Evolutionary conservation across 2,113 vertebrate genomes (phyloP).

Genomic region (cattle (Bos taurus)): DNA sequence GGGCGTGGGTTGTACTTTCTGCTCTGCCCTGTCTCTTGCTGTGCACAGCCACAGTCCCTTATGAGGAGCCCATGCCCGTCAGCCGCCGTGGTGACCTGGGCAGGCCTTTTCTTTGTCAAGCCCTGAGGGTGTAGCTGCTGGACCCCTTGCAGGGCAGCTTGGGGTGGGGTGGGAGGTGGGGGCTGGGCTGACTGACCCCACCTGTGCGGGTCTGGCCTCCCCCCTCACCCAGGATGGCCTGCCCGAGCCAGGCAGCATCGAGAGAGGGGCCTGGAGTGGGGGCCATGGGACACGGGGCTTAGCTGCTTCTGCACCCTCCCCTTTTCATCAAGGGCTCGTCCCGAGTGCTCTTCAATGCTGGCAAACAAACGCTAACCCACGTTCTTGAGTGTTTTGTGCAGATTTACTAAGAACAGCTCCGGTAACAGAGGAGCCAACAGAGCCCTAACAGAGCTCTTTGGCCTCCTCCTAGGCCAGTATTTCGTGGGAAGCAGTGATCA

Average conservation of each 20-base stretch:
- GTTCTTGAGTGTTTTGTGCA: background rate
- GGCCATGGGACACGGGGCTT: background rate
- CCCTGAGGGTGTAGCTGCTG: background rate
- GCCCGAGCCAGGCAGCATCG: background rate
- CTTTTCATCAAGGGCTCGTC: background rate
- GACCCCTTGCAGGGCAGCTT: background rate
- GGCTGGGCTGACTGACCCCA: background rate
- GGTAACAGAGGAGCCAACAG: too few relatives aligned
- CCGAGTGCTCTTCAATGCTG: background rate
- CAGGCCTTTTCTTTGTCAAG: background rate
- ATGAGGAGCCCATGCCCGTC: rapidly evolving
- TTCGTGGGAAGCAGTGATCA: background rate
- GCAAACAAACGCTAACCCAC: background rate
- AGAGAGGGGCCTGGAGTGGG: background rate
- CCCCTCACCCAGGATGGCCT: background rate
- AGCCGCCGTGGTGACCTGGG: background rate
- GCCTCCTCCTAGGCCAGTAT: background rate
- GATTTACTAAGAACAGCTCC: background rate
- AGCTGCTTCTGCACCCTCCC: background rate
- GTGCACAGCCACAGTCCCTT: background rate
- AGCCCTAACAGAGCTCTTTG: background rate
- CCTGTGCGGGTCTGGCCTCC: background rate
- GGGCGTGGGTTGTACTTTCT: background rate
- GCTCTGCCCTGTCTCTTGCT: background rate
- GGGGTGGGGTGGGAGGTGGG: background rate